Evolutionary conservation across 2,113 vertebrate species (phyloP).

Genomic region (Nothocercus nigrocapillus): DNA sequence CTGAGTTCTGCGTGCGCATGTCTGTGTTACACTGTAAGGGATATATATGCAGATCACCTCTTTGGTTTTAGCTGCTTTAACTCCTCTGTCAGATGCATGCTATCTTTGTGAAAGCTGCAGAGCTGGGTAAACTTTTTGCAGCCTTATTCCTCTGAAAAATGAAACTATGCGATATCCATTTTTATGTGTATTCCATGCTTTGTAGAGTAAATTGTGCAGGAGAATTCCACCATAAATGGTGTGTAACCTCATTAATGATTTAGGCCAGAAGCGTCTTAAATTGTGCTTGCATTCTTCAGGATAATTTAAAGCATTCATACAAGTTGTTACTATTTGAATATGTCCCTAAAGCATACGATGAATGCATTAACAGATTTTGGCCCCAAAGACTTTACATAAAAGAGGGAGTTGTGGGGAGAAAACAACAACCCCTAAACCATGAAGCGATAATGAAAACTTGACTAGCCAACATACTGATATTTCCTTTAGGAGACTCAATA

Average conservation of each 20-base stretch:
- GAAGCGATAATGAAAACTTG: constrained; percentile 50
- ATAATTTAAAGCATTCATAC: constrained; percentile 32
- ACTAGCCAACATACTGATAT: constrained; percentile 16
- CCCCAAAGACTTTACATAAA: neutral
- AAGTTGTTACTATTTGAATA: constrained; percentile 31
- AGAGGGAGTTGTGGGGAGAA: neutral
- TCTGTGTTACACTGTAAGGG: neutral
- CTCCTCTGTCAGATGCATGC: neutral
- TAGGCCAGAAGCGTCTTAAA: constrained; percentile 23
- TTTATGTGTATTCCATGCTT: constrained; percentile 11
- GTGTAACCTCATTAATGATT: constrained; percentile 42
- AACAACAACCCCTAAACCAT: constrained; percentile 1
- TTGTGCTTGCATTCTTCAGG: constrained; percentile 14
- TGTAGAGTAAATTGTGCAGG: constrained; percentile 22
- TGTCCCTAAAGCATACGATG: constrained; percentile 11
- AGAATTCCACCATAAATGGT: constrained; percentile 30
- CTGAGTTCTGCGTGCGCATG: neutral
- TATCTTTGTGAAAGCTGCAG: neutral
- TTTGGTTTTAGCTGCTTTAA: neutral
- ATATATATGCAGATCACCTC: accelerated
- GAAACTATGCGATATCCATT: neutral
- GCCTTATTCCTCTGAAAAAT: neutral
- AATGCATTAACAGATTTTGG: constrained; percentile 53
- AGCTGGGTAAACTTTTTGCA: neutral
- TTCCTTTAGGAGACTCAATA: constrained; percentile 30